These are phyloP conservation scores for Hyalella azteca DNA, from an alignment of 2,888 invertebrate species.

Conservation along the genomic window DNA sequence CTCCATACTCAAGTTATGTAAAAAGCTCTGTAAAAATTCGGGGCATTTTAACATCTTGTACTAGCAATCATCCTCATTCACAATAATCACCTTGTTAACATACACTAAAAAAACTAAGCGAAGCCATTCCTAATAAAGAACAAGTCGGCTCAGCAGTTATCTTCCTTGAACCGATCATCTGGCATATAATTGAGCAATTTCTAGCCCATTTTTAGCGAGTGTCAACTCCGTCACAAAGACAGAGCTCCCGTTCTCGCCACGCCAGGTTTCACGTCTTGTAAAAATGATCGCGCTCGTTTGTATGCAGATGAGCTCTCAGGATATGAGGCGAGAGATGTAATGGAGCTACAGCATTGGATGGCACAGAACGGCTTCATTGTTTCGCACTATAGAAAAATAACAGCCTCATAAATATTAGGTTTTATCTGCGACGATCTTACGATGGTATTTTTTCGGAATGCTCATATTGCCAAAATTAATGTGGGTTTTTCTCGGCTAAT, in stretches of 20 bases:
- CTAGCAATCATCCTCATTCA: neutral
- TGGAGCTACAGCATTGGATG: too few relatives aligned
- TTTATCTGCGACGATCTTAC: too few relatives aligned
- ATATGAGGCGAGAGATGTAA: constrained; percentile 1
- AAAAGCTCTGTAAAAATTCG: too few relatives aligned
- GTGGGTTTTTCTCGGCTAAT: too few relatives aligned
- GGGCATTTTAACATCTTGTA: neutral
- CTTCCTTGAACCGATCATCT: neutral
- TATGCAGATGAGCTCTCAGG: constrained; percentile 20
- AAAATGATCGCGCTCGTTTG: constrained; percentile 15
- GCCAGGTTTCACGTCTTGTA: neutral
- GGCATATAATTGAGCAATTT: constrained; percentile 21
- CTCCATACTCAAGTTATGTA: too few relatives aligned
- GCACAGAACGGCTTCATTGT: too few relatives aligned
- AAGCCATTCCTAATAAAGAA: neutral
- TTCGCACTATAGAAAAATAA: too few relatives aligned
- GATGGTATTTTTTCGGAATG: too few relatives aligned
- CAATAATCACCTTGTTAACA: neutral
- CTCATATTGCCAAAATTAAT: too few relatives aligned
- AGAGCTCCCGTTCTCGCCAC: neutral
- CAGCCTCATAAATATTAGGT: too few relatives aligned
- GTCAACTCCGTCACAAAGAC: neutral
- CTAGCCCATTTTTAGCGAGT: neutral
- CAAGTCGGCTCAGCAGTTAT: neutral
- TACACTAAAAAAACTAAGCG: neutral